Base-by-base conservation (phyloP, 1,140 invertebrate species). In the Samia ricini region DNA sequence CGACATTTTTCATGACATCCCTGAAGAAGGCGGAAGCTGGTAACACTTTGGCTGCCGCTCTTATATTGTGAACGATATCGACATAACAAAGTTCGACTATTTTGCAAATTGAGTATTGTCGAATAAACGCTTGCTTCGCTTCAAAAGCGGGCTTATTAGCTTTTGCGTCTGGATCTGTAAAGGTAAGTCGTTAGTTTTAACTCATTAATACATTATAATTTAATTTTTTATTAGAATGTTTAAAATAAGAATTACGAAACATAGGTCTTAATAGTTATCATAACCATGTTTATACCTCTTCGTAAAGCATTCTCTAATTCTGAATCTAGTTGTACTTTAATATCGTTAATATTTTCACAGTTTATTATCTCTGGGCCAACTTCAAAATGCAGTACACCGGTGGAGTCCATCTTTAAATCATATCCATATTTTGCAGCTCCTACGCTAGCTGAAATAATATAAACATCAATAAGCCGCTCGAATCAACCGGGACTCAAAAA, bases 291-390 rank as follows among this genome's bases (percentile, higher is more conserved):
- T 61, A 48, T 68, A 84, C 81, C 80, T 55, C 61, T 62, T 54
- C 52, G 21, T 29, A 87, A 66, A 51, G 64, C 72, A 26, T 74
- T 55, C 19, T 33, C 24, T 1, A 87, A 58, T 60, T 78, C 74
- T 0, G 71, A 50, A 29, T 48, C 56, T 7, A 81, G 24, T 12
- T 60, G 67, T n/a, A 78, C 58, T 15, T 65, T 68, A 2, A 75
- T 74, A 12, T 76, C 71, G 2, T 65, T 72, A 22, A 81, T 24
- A 22, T 74, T 59, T 60, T 78, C 64, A 54, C 83, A 88, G 7
- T 76, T 60, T 50, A 77, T 76, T n/a, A 67, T 78, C 66, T 83
- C 85, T 4, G 82, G 79, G 2, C 79, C 81, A 22, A 86, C 72
- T 64, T 72, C 74, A 55, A 77, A 88, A 65, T 83, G 76, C 18